Percentiles rank a stretch among this genome's conserved stretches.
Conservation (phyloP, 1,140 invertebrate genomes). For the Drosophila dunni region DNA sequence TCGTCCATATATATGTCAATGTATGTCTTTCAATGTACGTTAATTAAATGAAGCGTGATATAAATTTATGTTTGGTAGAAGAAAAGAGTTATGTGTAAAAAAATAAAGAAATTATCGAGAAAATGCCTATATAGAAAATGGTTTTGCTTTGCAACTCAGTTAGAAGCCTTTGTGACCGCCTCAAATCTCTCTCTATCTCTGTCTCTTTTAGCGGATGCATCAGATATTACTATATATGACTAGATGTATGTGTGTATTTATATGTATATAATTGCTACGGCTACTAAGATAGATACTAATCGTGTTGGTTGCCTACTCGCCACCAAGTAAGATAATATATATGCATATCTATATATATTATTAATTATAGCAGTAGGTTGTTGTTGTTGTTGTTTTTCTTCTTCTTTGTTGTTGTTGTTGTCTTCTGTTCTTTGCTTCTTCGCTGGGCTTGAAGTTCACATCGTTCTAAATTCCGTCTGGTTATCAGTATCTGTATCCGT, state of each 20-base stretch:
- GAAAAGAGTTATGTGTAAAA: slow-evolving; percentile 49
- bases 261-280: slow-evolving; percentile 70
- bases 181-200: slow-evolving; percentile 20
- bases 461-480: slow-evolving; percentile 23
- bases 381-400: slow-evolving; percentile 38
- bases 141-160: slow-evolving; percentile 80
- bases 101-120: slow-evolving; percentile 26
- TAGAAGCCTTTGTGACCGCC: slow-evolving; percentile 33
- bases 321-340: slow-evolving; percentile 59
- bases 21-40: slow-evolving; percentile 42
- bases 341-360: slow-evolving; percentile 31
- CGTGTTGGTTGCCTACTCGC: slow-evolving; percentile 38
- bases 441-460: slow-evolving; percentile 70
- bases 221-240: slow-evolving; percentile 46
- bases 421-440: slow-evolving; percentile 52
- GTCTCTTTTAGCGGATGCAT: slow-evolving; percentile 40
- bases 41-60: slow-evolving; percentile 46
- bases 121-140: slow-evolving; percentile 55
- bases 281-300: slow-evolving; percentile 41
- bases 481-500: slow-evolving; percentile 5
- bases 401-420: slow-evolving; percentile 4
- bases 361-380: slow-evolving; percentile 56
- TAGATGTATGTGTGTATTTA: slow-evolving; percentile 65
- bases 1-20: slow-evolving; percentile 17
- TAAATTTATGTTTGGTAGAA: slow-evolving; percentile 11